These are phyloP conservation scores for Phenacoccus solenopsis DNA, from an alignment of 1,140 invertebrate species.

Conservation along the genomic window DNA sequence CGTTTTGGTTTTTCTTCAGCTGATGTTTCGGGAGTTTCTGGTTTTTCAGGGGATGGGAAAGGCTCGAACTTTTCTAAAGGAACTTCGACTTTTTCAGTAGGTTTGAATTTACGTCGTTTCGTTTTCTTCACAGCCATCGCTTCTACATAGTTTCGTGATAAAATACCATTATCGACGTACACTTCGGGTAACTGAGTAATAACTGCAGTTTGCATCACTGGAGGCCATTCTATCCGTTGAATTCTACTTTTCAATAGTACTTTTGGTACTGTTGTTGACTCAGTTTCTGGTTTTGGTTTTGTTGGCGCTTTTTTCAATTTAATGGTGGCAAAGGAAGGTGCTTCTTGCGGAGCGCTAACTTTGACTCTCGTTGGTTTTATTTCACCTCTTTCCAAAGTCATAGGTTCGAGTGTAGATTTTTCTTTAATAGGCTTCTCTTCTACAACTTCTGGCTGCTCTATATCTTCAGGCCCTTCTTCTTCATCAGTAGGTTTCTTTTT, in stretches of 20 bases:
- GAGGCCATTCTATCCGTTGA: slow-evolving; percentile 36
- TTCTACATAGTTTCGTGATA: slow-evolving; percentile 55
- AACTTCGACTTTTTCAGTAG: slow-evolving; percentile 28
- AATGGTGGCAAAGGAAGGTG: slow-evolving; percentile 44
- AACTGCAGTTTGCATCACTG: slow-evolving; percentile 29
- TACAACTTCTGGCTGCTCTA: slow-evolving; percentile 6
- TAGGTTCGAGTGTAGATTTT: slow-evolving; percentile 19
- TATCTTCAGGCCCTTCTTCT: slow-evolving; percentile 26
- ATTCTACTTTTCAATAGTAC: slow-evolving; percentile 50
- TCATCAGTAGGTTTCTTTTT: not conserved
- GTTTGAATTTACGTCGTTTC: slow-evolving; percentile 35
- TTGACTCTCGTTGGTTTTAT: slow-evolving; percentile 36
- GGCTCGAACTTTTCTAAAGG: slow-evolving; percentile 43
- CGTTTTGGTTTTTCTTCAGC: not conserved
- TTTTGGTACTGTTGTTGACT: slow-evolving; percentile 42
- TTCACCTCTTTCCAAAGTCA: slow-evolving; percentile 33
- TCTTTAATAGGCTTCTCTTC: not conserved
- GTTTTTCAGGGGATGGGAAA: slow-evolving; percentile 32
- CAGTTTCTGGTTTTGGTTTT: slow-evolving; percentile 37
- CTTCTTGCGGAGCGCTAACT: slow-evolving; percentile 34
- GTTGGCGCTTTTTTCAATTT: slow-evolving; percentile 47
- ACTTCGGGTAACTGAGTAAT: slow-evolving; percentile 11
- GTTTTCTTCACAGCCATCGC: slow-evolving; percentile 46
- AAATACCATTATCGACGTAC: slow-evolving; percentile 43
- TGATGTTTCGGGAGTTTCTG: slow-evolving; percentile 27